phyloP scores from a whole-genome alignment of 2,888 invertebrate species.

The Enchytraeus crypticus region DNA sequence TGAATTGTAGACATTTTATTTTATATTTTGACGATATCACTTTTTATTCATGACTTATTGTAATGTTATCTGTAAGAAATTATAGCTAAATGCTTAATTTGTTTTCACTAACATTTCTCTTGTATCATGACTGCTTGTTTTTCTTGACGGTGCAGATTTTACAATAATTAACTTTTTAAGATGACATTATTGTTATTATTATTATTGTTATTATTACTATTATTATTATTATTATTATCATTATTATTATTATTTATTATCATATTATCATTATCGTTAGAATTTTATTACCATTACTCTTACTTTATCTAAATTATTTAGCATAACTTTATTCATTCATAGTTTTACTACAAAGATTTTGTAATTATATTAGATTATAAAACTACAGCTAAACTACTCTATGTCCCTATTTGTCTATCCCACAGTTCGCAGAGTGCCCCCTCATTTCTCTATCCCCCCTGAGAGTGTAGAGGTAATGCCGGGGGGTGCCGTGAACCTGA shows the following conservation, averaged over 20 bases:
- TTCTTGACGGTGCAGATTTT: no score
- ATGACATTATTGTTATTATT: no score
- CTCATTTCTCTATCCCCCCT: constrained; percentile 90
- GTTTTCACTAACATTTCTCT: no score
- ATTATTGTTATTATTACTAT: no score
- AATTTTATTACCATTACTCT: background rate
- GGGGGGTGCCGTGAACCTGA: constrained; percentile 82
- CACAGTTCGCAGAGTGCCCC: constrained; percentile 84
- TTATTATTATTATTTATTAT: no score
- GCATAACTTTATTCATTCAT: background rate
- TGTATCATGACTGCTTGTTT: no score
- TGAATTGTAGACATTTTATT: background rate
- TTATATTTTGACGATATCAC: background rate
- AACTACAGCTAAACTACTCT: background rate
- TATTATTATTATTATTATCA: no score
- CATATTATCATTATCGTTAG: no score
- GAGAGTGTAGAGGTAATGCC: constrained; percentile 80
- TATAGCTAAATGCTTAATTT: no score
- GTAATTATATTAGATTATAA: background rate
- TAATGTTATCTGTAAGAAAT: no score
- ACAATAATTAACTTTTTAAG: no score
- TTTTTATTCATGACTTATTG: no score
- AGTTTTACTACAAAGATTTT: background rate
- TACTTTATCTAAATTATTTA: background rate
- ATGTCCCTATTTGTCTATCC: constrained; percentile 29